Conservation (phyloP, 2,888 invertebrate genomes). For the Branchellion lobata region DNA sequence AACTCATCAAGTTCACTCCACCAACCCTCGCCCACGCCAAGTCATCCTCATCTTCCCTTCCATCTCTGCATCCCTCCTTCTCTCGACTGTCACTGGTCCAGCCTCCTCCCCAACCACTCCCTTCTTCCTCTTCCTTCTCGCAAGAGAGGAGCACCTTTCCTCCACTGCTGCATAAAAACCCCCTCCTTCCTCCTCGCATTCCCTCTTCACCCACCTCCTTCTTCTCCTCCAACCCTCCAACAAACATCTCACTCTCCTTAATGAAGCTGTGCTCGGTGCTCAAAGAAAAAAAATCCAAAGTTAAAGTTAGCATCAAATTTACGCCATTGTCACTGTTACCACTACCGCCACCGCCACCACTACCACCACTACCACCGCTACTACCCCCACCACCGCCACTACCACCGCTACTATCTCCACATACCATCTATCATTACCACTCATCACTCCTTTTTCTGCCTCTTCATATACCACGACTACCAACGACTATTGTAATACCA, state of each 20-base stretch:
- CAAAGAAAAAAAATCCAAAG: background rate
- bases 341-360: no score
- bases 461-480: no score
- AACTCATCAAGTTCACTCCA: constrained; percentile 72
- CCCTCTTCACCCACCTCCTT: background rate
- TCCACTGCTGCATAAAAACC: background rate
- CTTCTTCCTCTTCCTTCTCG: background rate
- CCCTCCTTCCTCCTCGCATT: background rate
- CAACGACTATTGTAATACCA: no score
- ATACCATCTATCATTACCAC: no score
- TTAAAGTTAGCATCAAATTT: background rate
- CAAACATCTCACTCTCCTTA: background rate
- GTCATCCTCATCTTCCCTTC: constrained; percentile 3
- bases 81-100: background rate
- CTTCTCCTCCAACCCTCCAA: background rate
- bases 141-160: background rate
- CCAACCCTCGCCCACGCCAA: constrained; percentile 56
- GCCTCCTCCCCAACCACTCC: background rate
- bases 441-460: no score
- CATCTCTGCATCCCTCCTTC: no score
- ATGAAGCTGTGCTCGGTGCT: background rate
- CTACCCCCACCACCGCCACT: no score
- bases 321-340: no score
- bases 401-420: no score
- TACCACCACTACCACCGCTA: no score